phyloP scores from a whole-genome alignment of 2,888 invertebrate species.

The Caenorhabditis japonica region DNA sequence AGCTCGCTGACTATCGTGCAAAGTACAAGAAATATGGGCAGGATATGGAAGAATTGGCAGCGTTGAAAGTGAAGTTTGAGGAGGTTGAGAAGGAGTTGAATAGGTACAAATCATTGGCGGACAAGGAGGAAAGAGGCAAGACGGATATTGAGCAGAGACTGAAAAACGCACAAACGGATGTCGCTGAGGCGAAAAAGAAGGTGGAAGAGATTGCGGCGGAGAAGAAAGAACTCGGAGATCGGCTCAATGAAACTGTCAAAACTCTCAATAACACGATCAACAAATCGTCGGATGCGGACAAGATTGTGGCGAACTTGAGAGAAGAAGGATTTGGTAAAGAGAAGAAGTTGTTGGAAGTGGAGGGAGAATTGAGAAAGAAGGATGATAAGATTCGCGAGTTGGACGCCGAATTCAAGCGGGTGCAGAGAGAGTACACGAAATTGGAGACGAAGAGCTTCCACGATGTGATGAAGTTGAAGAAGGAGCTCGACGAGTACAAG shows the following conservation, averaged over 20 bases:
- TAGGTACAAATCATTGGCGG: constrained; percentile 8
- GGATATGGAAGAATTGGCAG: constrained; percentile 40
- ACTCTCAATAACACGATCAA: constrained; percentile 27
- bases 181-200: constrained; percentile 20
- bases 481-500: constrained; percentile 39
- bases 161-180: constrained; percentile 6
- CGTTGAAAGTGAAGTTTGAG: constrained; percentile 39
- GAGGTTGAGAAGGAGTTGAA: constrained; percentile 40
- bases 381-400: constrained; percentile 54
- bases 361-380: constrained; percentile 41
- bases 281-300: constrained; percentile 39
- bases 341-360: constrained; percentile 33
- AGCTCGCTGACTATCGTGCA: constrained; percentile 41
- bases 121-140: constrained; percentile 32
- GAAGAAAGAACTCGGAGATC: constrained; percentile 44
- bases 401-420: constrained; percentile 50
- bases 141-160: constrained; percentile 30
- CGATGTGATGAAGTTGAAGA: constrained; percentile 47
- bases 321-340: constrained; percentile 45
- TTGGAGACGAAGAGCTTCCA: constrained; percentile 62
- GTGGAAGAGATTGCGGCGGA: constrained; percentile 39
- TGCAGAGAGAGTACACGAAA: constrained; percentile 49
- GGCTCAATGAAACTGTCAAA: constrained; percentile 39
- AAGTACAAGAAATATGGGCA: constrained; percentile 41
- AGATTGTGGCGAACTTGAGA: constrained; percentile 14